These are phyloP conservation scores for Notolabrus celidotus DNA, from an alignment of 2,797 vertebrate species.

Conservation along the genomic window DNA sequence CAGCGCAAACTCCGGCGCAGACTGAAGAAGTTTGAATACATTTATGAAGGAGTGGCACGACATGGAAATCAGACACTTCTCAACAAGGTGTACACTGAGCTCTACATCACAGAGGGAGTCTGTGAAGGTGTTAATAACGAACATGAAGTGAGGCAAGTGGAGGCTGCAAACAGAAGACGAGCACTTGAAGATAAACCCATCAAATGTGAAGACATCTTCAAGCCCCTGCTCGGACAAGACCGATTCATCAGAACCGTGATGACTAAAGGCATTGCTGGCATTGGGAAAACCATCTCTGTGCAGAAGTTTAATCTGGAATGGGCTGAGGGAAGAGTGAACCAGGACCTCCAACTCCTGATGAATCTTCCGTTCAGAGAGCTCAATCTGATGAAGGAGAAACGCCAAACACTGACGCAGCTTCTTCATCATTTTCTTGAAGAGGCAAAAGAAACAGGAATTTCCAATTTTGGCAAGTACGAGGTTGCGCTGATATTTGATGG, in stretches of 20 bases:
- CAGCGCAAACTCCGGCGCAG: constrained; percentile 49
- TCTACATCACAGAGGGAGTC: constrained; percentile 49
- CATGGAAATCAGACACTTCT: constrained; percentile 27
- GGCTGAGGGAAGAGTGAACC: constrained; percentile 34
- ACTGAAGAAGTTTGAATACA: constrained; percentile 45
- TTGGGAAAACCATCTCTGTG: constrained; percentile 38
- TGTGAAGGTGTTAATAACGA: constrained; percentile 22
- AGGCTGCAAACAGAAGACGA: constrained; percentile 24
- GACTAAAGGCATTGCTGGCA: constrained; percentile 43
- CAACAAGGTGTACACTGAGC: constrained; percentile 45
- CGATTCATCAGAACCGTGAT: constrained; percentile 29
- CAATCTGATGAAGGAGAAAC: constrained; percentile 37
- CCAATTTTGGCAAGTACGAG: constrained; percentile 34
- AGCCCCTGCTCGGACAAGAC: constrained; percentile 1
- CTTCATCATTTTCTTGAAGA: constrained; percentile 32
- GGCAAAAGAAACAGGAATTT: constrained; percentile 29
- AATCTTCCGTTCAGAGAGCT: constrained; percentile 48
- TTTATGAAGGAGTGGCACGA: constrained; percentile 36
- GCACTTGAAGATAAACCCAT: constrained; percentile 30
- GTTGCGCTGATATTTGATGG: constrained; percentile 46
- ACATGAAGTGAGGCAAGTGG: constrained; percentile 43
- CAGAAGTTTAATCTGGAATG: constrained; percentile 50
- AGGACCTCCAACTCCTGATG: constrained; percentile 38
- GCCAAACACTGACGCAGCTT: constrained; percentile 24
- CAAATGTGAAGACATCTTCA: constrained; percentile 48